These are phyloP conservation scores for Neosilurus hyrtlii DNA, from an alignment of 2,797 vertebrate species.

Conservation along the genomic window DNA sequence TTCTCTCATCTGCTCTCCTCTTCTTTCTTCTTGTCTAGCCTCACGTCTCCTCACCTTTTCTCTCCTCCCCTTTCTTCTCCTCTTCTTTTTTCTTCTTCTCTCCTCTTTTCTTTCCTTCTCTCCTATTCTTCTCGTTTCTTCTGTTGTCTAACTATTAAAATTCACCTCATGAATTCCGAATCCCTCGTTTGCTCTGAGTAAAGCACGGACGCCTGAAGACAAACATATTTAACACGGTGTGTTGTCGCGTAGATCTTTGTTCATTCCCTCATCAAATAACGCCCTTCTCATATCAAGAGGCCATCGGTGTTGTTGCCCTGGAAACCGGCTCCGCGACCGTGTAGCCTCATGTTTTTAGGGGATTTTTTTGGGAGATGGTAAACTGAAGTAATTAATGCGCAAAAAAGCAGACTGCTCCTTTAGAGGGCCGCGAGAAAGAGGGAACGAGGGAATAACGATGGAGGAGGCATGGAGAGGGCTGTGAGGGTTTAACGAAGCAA, in stretches of 20 bases:
- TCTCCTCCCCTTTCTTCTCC: too few relatives aligned
- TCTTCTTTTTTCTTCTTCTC: too few relatives aligned
- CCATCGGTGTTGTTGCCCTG: slow-evolving; percentile 45
- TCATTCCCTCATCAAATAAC: neutral
- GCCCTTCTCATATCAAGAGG: slow-evolving; percentile 42
- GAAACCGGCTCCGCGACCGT: slow-evolving; percentile 46
- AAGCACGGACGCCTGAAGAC: slow-evolving; percentile 36
- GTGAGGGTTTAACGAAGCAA: slow-evolving; percentile 40
- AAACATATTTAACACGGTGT: slow-evolving; percentile 53
- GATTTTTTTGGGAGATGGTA: slow-evolving; percentile 20
- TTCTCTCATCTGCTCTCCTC: too few relatives aligned
- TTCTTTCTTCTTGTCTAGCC: too few relatives aligned
- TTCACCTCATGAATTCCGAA: slow-evolving; percentile 40
- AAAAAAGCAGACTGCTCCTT: slow-evolving; percentile 29
- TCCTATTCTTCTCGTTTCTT: too few relatives aligned
- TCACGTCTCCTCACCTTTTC: too few relatives aligned
- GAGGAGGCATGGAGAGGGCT: slow-evolving; percentile 31
- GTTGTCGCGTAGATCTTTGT: slow-evolving; percentile 46
- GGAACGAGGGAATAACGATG: neutral
- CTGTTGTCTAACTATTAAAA: slow-evolving; percentile 35
- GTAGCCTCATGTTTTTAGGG: neutral
- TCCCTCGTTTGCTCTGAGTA: slow-evolving; percentile 48
- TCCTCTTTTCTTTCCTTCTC: too few relatives aligned
- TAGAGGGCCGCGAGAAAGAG: neutral
- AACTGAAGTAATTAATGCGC: slow-evolving; percentile 45